Percentiles rank a stretch among this genome's conserved stretches.
phyloP scores from a whole-genome alignment of 2,797 vertebrate genomes.

The Selene dorsalis region DNA sequence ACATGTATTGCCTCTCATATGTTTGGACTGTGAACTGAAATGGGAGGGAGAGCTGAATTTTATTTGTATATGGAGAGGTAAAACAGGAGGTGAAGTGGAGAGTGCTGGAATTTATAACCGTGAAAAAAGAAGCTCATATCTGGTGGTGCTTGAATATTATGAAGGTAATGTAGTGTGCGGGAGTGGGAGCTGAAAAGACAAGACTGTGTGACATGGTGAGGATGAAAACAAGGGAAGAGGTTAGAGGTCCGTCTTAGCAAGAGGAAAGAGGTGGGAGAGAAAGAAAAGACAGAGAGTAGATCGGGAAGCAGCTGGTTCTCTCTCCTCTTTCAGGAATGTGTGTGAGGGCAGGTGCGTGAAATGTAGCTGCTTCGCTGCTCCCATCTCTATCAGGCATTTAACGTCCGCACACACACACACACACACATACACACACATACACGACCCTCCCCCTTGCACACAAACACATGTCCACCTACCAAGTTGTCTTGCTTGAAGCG shows the following conservation, averaged over 20 bases:
- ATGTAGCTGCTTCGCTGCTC: conserved; percentile 56
- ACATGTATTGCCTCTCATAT: conserved; percentile 6
- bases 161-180: conserved; percentile 23
- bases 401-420: conserved; percentile 31
- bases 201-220: conserved; percentile 16
- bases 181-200: conserved; percentile 27
- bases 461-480: conserved; percentile 61
- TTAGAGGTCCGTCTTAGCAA: conserved; percentile 9
- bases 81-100: background rate
- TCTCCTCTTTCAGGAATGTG: conserved; percentile 56
- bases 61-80: background rate
- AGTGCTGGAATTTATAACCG: background rate
- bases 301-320: conserved; percentile 54
- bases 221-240: conserved; percentile 2
- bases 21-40: conserved; percentile 1
- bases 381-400: conserved; percentile 30
- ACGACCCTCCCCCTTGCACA: conserved; percentile 13
- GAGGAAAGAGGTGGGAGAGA: conserved; percentile 25
- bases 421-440: conserved; percentile 2
- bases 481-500: conserved; percentile 54
- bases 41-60: background rate
- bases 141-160: conserved; percentile 9
- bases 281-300: conserved; percentile 1
- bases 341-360: conserved; percentile 68
- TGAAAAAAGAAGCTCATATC: background rate